Conservation (phyloP, 2,113 vertebrate species). For the Ceyx margarethae region DNA sequence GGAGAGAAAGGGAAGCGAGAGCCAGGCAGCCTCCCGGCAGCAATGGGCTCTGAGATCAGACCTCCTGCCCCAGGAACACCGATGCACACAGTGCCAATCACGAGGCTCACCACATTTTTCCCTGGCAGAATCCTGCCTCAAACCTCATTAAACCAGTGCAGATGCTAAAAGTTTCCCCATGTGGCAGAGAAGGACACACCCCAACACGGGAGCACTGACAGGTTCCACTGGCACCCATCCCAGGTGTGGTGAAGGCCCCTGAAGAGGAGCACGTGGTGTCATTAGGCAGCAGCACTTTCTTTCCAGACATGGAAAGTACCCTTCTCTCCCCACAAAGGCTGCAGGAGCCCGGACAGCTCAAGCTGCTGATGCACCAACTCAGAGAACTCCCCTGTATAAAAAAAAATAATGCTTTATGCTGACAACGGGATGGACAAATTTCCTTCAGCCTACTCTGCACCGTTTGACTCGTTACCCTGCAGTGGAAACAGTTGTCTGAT, state of each 20-base stretch:
- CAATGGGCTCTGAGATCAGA: neutral
- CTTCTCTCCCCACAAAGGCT: neutral
- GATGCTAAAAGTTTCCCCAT: neutral
- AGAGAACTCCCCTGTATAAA: neutral
- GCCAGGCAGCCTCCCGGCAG: neutral
- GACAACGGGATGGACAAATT: neutral
- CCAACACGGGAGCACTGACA: fast-evolving
- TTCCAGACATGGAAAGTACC: neutral
- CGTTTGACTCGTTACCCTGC: neutral
- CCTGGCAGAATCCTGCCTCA: neutral
- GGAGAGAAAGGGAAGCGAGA: neutral
- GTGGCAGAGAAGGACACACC: neutral
- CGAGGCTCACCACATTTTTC: fast-evolving
- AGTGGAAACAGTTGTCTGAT: neutral
- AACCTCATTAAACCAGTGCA: neutral
- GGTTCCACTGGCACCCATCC: fast-evolving
- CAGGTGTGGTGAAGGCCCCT: fast-evolving
- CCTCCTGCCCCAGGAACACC: neutral
- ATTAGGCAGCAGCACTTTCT: neutral
- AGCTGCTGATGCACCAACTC: neutral
- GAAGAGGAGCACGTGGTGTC: neutral
- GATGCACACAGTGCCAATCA: fast-evolving
- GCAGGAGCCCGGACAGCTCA: neutral
- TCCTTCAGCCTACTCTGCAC: neutral
- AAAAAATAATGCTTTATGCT: neutral